Conservation (phyloP, 2,113 vertebrate genomes). For the Thermophis baileyi region DNA sequence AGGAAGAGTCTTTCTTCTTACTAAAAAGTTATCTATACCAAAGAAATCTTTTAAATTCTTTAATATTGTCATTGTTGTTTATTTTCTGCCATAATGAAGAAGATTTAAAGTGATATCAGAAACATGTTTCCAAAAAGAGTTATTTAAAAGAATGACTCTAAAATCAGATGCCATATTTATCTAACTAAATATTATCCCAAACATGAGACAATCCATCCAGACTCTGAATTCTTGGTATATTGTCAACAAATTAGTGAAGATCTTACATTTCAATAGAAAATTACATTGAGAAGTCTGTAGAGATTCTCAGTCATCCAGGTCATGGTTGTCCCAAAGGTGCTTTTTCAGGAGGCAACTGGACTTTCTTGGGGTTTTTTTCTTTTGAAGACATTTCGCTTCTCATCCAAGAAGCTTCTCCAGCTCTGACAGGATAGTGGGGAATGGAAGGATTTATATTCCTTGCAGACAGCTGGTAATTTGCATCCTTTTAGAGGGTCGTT, state of each 20-base stretch:
- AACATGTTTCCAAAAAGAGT: background rate
- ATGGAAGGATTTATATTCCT: no score
- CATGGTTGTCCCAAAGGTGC: no score
- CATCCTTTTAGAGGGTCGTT: no score
- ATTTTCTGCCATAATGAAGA: background rate
- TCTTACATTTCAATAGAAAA: background rate
- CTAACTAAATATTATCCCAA: background rate
- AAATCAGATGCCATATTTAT: background rate
- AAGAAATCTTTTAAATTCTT: background rate
- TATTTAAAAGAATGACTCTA: background rate
- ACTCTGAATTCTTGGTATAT: background rate
- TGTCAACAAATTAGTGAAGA: background rate
- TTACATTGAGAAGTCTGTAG: background rate
- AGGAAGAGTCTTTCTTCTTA: background rate
- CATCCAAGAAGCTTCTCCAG: no score
- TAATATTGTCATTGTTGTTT: background rate
- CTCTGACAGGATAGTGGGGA: no score
- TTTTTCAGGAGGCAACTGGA: no score
- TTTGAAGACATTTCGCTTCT: no score
- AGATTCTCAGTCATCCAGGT: no score
- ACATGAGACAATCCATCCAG: background rate
- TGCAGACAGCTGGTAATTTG: no score
- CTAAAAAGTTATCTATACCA: background rate
- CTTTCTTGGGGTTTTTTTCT: no score
- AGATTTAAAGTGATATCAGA: background rate